Conservation (phyloP, 1,140 invertebrate species). For the Branchinecta lindahli region DNA sequence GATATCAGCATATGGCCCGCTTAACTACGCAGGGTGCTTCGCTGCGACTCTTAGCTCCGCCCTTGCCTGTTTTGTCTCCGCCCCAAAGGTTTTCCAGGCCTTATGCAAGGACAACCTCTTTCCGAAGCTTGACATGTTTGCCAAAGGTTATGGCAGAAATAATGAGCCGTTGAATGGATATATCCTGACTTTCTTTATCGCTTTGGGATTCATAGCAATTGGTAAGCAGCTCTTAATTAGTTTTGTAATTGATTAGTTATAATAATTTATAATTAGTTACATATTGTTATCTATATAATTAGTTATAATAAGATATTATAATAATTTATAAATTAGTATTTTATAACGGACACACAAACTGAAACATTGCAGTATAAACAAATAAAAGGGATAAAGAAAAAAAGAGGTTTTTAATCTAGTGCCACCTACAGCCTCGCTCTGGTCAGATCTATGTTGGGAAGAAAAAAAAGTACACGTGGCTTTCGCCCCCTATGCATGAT, state of each 20-base stretch:
- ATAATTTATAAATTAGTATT: conserved; percentile 6
- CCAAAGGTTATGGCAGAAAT: conserved; percentile 40
- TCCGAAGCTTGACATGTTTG: conserved; percentile 43
- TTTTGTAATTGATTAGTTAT: conserved; percentile 9
- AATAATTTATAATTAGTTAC: too few species aligned
- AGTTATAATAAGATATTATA: neutral
- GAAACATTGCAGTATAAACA: too few species aligned
- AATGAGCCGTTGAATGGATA: conserved; percentile 42
- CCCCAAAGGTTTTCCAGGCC: conserved; percentile 41
- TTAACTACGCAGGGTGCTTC: conserved; percentile 44
- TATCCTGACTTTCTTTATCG: conserved; percentile 40
- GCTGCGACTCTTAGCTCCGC: conserved; percentile 46
- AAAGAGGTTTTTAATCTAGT: too few species aligned
- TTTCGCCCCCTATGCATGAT: too few species aligned
- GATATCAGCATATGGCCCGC: conserved; percentile 31
- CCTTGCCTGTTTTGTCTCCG: conserved; percentile 42
- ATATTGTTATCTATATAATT: neutral
- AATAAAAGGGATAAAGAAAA: too few species aligned
- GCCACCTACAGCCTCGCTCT: too few species aligned
- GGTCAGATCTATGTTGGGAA: too few species aligned
- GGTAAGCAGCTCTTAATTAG: conserved; percentile 31
- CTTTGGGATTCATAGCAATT: conserved; percentile 39
- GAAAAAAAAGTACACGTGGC: too few species aligned
- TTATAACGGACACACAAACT: too few species aligned
- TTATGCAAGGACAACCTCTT: conserved; percentile 47